Conservation (phyloP, 1,140 invertebrate species). For the Matsumurasca onukii region DNA sequence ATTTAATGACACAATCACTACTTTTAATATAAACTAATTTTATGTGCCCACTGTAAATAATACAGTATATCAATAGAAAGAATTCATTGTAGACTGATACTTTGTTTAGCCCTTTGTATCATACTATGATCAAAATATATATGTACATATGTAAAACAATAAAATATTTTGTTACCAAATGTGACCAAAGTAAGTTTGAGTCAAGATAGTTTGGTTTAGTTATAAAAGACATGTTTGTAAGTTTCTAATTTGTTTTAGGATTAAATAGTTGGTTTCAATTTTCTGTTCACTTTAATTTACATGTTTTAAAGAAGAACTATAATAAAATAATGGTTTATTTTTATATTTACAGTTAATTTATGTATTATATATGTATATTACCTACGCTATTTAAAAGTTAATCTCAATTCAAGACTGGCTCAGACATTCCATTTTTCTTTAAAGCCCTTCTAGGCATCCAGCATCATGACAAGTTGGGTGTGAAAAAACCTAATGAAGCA, state of each 20-base stretch:
- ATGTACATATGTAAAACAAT: slow-evolving; percentile 22
- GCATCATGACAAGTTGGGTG: no score
- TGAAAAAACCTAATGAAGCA: no score
- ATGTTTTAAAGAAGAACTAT: no score
- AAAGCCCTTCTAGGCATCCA: no score
- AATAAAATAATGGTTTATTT: no score
- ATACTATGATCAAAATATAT: slow-evolving; percentile 11
- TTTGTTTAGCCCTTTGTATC: slow-evolving; percentile 6
- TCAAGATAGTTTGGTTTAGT: slow-evolving; percentile 6
- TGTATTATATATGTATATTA: no score
- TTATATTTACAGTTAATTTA: no score
- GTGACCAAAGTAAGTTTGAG: slow-evolving; percentile 17
- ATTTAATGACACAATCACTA: neutral
- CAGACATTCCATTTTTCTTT: no score
- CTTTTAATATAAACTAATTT: neutral
- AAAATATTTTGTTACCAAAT: slow-evolving; percentile 9
- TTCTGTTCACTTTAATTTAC: no score
- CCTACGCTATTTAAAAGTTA: no score
- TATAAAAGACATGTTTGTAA: slow-evolving; percentile 19
- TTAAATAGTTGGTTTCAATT: no score
- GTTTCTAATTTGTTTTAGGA: neutral
- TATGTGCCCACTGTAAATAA: slow-evolving; percentile 20
- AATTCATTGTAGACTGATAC: slow-evolving; percentile 10
- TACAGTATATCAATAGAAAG: neutral
- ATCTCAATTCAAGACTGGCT: no score